Evolutionary conservation across 1,140 invertebrate genomes (phyloP), one percentile per base, ranked within the genome.

Genomic region (Eueides isabella): DNA sequence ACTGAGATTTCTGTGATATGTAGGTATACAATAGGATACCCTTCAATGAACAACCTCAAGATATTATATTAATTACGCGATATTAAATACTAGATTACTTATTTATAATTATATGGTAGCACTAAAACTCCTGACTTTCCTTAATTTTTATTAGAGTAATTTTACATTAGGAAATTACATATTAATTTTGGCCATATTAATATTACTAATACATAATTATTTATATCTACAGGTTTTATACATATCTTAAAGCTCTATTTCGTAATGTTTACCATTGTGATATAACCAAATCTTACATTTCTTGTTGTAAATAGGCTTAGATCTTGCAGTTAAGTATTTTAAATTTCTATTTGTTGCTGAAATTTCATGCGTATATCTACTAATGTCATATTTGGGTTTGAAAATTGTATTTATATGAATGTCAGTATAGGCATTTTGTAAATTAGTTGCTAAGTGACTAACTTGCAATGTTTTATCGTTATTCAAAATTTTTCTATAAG

Each of bases 211-310:
- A 44, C 41, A 41, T 38, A 14, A 38, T 35, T 35, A 23, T 14
- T 5, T 6, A 48, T 55, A 67, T 55, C n/a, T 31, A 41, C 23
- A n/a, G 5, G n/a, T 7, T 63, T 30, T 2, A 29, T 38, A 16
- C 1, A 23, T 26, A 55, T 55, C 2, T 65, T 71, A 69, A 48
- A 75, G 63, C 19, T 77, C 26, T 31, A 81, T 76, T 87, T 88
- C 84, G 82, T 90, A 91, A 79, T 85, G 86, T 1, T 79, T 71
- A 30, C 88, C 90, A 33, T 92, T 78, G 31, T 89, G 85, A 74
- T 89, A 85, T 16, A 92, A 78, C 85, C 85, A 90, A 29, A 89
- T 61, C 71, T 80, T 82, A 71, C 88, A 90, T 71, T 85, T 77
- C 28, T 69, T 69, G 74, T 65, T 75, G 19, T 44, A 19, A 26